These are phyloP conservation scores for Sinosuthora webbiana DNA, from an alignment of 2,113 vertebrate genomes.

Conservation along the genomic window DNA sequence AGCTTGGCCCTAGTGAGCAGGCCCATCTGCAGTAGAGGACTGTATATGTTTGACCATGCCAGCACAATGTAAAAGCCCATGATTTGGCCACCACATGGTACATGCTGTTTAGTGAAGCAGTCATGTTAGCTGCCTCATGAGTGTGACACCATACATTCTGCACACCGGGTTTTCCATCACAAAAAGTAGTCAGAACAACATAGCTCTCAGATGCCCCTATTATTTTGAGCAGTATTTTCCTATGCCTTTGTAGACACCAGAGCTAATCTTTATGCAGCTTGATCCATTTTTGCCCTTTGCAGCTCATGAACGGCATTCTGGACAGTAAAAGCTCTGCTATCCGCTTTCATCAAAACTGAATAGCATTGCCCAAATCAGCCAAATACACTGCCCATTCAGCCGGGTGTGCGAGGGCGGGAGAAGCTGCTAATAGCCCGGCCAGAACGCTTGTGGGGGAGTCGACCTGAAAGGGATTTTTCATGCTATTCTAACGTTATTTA, in stretches of 20 bases:
- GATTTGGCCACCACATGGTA: neutral
- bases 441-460: slow-evolving; percentile 55
- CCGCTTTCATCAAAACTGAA: neutral
- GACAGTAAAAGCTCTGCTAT: neutral
- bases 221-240: neutral
- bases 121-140: neutral
- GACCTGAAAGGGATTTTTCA: slow-evolving; percentile 75
- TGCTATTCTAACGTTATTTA: slow-evolving; percentile 69
- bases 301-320: neutral
- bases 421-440: slow-evolving; percentile 35
- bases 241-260: neutral
- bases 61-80: fast-evolving
- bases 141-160: fast-evolving
- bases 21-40: neutral
- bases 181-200: neutral
- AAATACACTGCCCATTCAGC: neutral
- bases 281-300: slow-evolving; percentile 11
- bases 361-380: neutral
- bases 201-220: neutral
- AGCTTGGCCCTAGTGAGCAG: neutral
- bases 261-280: neutral
- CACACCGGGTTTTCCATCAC: neutral
- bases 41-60: neutral
- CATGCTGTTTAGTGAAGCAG: fast-evolving
- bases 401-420: neutral